Evolutionary conservation across 1,140 invertebrate species (phyloP), one percentile per base, ranked within the genome.

Genomic region (Aphaenogaster ashmeadi): DNA sequence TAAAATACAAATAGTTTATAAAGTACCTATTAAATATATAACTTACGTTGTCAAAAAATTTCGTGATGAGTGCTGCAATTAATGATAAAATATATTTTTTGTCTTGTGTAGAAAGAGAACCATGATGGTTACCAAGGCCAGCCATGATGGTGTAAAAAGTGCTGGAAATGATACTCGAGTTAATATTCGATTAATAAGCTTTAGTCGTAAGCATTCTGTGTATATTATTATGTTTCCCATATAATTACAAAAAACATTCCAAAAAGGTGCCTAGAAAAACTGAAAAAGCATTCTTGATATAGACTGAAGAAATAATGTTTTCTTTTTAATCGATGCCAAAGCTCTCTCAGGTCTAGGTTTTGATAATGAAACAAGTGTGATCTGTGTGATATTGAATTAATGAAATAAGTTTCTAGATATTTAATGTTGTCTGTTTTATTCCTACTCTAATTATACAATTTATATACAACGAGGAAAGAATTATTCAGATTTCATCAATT

Each of bases 141-240:
- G 98, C 0, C 98, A 99, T 93, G 98, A 99, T 91, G 98, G 98
- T 92, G 98, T 99, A 4, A 98, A 98, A 95, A 97, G 86, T 99
- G 98, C 96, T 99, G 98, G 98, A 99, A 99, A 95, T 95, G 97
- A 75, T 98, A 98, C 94, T 97, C 97, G 38, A 98, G 27, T 27
- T 27, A 98, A 94, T 95, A 95, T 87, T 96, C 96, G 50, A 95
- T 86, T 91, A 90, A 75, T 86, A 66, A 9, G 74, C 4, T 77
- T n/a, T 44, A 38, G 3, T 67, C 44, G 4, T 64, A 36, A 69
- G 41, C 27, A 38, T 41, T 67, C 0, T 78, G 66, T 21, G 56
- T 47, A 58, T 44, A 6, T 47, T 64, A 11, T 78, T 78, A 5
- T 38, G 13, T 78, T 67, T 64, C 1, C 27, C 78, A 33, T 27